Evolutionary conservation across 2,113 vertebrate species (phyloP).

Genomic region (Connochaetes taurinus): DNA sequence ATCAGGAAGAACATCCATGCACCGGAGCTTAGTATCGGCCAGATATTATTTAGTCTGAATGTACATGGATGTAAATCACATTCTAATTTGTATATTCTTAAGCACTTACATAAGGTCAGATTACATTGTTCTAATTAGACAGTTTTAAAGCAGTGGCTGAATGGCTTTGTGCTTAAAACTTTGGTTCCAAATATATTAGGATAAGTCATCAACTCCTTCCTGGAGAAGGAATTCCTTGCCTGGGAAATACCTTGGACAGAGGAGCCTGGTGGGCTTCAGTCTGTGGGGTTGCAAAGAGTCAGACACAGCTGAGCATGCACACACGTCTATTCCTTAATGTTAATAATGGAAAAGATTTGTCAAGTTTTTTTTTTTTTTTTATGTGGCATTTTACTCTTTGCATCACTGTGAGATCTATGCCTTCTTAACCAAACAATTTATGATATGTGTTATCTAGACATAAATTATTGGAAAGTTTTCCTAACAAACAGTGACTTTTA

Average conservation of each 20-base stretch:
- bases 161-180: not conserved
- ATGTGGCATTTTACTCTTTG: not conserved
- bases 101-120: not conserved
- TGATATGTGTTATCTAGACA: not conserved
- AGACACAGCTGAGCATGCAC: not conserved
- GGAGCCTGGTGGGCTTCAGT: not conserved
- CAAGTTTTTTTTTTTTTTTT: not conserved
- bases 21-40: not conserved
- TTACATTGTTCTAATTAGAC: not conserved
- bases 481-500: not conserved
- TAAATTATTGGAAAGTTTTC: not conserved
- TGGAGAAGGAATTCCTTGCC: not conserved
- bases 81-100: not conserved
- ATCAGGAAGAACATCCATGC: not conserved
- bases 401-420: not conserved
- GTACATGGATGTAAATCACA: not conserved
- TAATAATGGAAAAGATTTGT: not conserved
- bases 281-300: not conserved
- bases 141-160: not conserved
- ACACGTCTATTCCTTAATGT: not conserved
- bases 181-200: not conserved
- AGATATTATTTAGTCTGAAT: not conserved
- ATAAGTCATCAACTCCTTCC: not conserved
- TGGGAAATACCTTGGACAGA: not conserved
- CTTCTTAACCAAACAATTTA: not conserved